Evolutionary conservation across 2,797 vertebrate genomes (phyloP).

Genomic region (Gymnoscopelus microlampas): DNA sequence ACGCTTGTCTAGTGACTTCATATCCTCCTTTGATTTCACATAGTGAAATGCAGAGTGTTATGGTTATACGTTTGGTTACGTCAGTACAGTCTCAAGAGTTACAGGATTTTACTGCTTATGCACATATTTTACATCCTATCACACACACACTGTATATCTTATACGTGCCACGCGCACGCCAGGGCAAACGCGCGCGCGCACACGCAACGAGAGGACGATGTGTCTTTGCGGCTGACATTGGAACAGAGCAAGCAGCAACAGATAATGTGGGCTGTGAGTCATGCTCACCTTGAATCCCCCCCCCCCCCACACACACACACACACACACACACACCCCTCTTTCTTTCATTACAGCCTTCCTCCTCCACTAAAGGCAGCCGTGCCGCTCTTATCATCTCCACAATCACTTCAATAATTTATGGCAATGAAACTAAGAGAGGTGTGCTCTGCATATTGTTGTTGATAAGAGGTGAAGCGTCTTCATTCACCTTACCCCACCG

Average conservation of each 20-base stretch:
- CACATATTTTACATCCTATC: no score
- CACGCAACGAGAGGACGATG: conserved; percentile 74
- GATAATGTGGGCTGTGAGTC: conserved; percentile 83
- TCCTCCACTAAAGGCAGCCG: conserved; percentile 62
- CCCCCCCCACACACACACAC: conserved; percentile 17
- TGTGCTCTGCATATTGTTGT: conserved; percentile 65
- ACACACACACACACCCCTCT: neutral
- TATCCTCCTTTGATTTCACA: conserved; percentile 43
- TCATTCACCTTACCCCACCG: conserved; percentile 35
- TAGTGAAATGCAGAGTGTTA: no score
- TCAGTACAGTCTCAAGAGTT: no score
- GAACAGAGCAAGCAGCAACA: conserved; percentile 75
- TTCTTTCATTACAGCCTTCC: conserved; percentile 69
- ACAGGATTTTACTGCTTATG: no score
- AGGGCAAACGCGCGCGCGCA: neutral
- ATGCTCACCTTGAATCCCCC: conserved; percentile 79
- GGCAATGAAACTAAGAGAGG: conserved; percentile 72
- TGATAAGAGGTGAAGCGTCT: conserved; percentile 57
- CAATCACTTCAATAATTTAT: conserved; percentile 82
- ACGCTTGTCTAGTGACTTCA: conserved; percentile 63
- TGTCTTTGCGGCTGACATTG: conserved; percentile 85
- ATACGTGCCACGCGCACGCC: neutral
- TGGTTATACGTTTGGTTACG: no score
- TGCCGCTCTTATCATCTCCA: conserved; percentile 70
- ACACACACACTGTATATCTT: no score